phyloP scores from a whole-genome alignment of 2,797 vertebrate genomes.

The Labroides dimidiatus region DNA sequence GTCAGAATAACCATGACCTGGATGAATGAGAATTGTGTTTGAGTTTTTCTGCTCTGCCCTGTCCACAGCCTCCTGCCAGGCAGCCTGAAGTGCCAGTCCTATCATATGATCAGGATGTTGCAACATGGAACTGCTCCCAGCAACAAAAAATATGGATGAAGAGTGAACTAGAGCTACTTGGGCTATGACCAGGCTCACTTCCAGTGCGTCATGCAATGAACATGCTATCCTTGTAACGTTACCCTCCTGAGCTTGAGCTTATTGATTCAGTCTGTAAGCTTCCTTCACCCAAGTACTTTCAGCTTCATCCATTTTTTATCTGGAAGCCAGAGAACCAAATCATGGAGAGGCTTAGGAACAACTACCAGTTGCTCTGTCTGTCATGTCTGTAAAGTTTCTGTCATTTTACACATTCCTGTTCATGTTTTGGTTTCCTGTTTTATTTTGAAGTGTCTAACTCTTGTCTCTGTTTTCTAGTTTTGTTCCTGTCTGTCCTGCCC shows the following conservation, averaged over 20 bases:
- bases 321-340: not conserved
- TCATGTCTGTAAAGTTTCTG: no score
- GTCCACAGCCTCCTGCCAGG: not conserved
- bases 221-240: not conserved
- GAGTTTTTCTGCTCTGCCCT: not conserved
- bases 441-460: no score
- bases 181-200: not conserved
- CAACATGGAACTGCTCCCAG: not conserved
- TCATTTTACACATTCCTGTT: no score
- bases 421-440: no score
- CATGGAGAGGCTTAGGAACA: not conserved
- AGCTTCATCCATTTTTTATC: not conserved
- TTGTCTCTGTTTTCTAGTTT: no score
- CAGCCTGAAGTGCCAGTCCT: not conserved
- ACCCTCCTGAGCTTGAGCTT: constrained; percentile 2
- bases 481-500: no score
- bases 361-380: not conserved
- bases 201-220: not conserved
- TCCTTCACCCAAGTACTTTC: not conserved
- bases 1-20: no score
- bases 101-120: not conserved
- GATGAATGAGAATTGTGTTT: no score
- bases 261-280: not conserved
- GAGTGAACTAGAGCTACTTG: not conserved
- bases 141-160: not conserved